These are phyloP conservation scores for Monoplex corrugatus DNA, from an alignment of 2,888 invertebrate genomes.

Conservation along the genomic window DNA sequence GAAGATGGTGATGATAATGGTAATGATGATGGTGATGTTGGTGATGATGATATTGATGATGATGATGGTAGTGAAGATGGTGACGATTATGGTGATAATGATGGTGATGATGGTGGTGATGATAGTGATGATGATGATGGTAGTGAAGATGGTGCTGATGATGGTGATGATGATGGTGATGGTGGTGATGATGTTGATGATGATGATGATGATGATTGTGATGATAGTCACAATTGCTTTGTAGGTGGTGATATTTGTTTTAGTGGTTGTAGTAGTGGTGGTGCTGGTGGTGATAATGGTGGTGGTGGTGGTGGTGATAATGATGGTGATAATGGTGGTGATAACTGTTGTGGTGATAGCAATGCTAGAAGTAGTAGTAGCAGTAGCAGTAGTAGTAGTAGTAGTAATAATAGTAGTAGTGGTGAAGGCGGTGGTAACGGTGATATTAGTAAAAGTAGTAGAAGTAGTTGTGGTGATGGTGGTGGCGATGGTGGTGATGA, in stretches of 20 bases:
- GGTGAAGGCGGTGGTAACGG: no score
- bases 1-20: conserved; percentile 1
- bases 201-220: not conserved
- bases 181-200: not conserved
- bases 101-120: conserved; percentile 28
- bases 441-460: no score
- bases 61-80: conserved; percentile 18
- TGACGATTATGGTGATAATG: conserved; percentile 24
- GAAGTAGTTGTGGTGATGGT: no score
- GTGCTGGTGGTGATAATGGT: not conserved
- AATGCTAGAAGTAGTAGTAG: no score
- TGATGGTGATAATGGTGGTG: not conserved
- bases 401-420: no score
- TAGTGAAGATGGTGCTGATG: not conserved
- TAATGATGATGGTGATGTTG: conserved; percentile 22
- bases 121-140: conserved; percentile 30
- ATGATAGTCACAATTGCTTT: not conserved
- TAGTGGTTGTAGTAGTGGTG: not conserved
- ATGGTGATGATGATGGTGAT: conserved; percentile 15
- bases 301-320: not conserved
- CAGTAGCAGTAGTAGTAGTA: no score
- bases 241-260: not conserved
- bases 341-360: not conserved
- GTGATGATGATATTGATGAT: conserved; percentile 19
- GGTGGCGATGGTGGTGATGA: no score